Conservation (phyloP, 2,888 invertebrate species). For the Beris morrisii region DNA sequence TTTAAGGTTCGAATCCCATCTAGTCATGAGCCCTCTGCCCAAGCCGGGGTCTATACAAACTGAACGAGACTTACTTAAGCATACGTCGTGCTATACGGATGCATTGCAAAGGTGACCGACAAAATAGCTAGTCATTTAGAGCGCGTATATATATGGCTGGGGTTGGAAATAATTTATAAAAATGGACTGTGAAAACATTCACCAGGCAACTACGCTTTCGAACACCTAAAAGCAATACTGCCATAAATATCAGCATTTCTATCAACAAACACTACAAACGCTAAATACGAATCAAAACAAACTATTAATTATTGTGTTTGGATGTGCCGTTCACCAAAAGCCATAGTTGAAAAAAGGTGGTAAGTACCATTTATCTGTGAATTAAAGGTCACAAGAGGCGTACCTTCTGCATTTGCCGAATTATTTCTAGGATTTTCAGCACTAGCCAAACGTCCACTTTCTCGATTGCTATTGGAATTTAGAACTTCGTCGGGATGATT, state of each 20-base stretch:
- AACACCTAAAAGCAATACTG: too few species aligned
- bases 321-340: not conserved
- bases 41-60: too few species aligned
- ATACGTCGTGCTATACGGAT: too few species aligned
- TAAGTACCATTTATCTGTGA: constrained; percentile 55
- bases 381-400: constrained; percentile 57
- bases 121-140: too few species aligned
- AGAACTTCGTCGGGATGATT: constrained; percentile 41
- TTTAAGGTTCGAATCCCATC: too few species aligned
- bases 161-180: too few species aligned
- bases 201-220: too few species aligned
- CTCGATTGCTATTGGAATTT: constrained; percentile 43
- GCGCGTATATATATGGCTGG: too few species aligned
- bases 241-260: not conserved
- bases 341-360: constrained; percentile 33
- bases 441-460: constrained; percentile 38
- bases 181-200: too few species aligned
- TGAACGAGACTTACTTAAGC: too few species aligned
- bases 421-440: constrained; percentile 19
- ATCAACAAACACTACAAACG: constrained; percentile 14
- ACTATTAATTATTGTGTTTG: constrained; percentile 23
- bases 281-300: constrained; percentile 31
- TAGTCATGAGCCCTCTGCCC: too few species aligned
- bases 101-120: too few species aligned
- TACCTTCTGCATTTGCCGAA: constrained; percentile 53